Evolutionary conservation across 2,113 vertebrate species (phyloP), one percentile per base, ranked within the genome.

Genomic region (Ia io): DNA sequence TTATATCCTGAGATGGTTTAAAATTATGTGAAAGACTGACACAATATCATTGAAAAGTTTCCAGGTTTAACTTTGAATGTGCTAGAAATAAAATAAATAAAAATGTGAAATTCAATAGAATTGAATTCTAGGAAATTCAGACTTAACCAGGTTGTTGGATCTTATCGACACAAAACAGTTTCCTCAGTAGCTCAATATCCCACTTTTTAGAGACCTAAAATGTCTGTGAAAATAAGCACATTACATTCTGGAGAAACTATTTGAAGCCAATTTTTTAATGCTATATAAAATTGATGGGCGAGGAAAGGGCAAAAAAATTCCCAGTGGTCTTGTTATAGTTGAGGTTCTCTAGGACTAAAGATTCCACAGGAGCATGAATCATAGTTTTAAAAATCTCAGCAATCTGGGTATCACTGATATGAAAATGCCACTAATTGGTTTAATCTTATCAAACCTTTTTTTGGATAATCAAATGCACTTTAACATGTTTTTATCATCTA

Each of bases 61-160:
- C 30, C 35, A 73, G 53, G 63, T 83, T 94, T 85, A 93, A 84
- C 70, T 90, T 95, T 80, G 42, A 80, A 88, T 82, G 17, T 84
- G 22, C 77, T 90, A 76, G 56, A 93, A 95, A 71, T 95, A 83
- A 77, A 95, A 86, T 83, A 83, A 86, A 74, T 32, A 85, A 47
- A 92, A 91, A 94, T 84, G 12, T 78, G 44, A 89, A 84, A 71
- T 51, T 93, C 30, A 84, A 32, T 93, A 23, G 18, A 92, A 70
- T 11, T 92, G 17, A 82, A 59, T 85, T 82, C 53, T 69, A 88
- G n/a, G 51, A 86, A 79, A 83, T 22, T 4, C 14, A 91, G 28
- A 14, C 28, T 80, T 63, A 28, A 80, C 0, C 3, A 82, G 35
- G 37, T 9, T 49, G 93, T 44, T 30, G 51, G 30, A 80, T 49